Conservation (phyloP, 2,113 vertebrate genomes). For the Triplophysa rosa region DNA sequence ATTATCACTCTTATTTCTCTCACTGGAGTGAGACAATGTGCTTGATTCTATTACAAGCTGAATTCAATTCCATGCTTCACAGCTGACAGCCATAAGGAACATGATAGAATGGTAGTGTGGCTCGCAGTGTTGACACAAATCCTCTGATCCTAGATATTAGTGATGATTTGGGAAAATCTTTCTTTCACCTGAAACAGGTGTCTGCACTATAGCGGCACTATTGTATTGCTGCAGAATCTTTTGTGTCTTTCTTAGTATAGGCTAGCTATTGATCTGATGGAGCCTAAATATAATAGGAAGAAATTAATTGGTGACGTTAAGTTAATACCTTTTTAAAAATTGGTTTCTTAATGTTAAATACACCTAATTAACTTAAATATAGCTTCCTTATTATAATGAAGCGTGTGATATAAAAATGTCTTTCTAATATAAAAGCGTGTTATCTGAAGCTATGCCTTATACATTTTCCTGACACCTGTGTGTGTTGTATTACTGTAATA, state of each 20-base stretch:
- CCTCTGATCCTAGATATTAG: conserved; percentile 59
- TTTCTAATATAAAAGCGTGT: background rate
- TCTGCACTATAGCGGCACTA: background rate
- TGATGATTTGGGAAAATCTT: conserved; percentile 20
- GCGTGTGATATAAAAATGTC: too few species aligned
- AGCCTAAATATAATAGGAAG: too few species aligned
- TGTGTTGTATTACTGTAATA: too few species aligned
- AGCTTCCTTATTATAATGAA: too few species aligned
- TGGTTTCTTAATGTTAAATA: too few species aligned
- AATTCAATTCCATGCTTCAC: conserved; percentile 76
- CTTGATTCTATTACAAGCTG: conserved; percentile 72
- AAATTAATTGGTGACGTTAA: too few species aligned
- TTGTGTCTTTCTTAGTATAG: background rate
- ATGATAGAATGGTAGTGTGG: conserved; percentile 41
- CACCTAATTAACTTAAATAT: too few species aligned
- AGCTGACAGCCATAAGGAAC: conserved; percentile 55
- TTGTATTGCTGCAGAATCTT: background rate
- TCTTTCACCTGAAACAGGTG: conserved; percentile 4
- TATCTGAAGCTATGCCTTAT: background rate
- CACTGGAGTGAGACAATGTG: conserved; percentile 67
- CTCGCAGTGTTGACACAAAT: conserved; percentile 66
- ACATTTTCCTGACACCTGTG: too few species aligned
- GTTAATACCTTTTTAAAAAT: too few species aligned
- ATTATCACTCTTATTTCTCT: conserved; percentile 59
- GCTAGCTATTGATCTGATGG: background rate